Percentiles rank a stretch among this genome's conserved stretches.
Evolutionary conservation across 1,140 invertebrate genomes (phyloP).

Genomic region (Odontomachus brunneus): DNA sequence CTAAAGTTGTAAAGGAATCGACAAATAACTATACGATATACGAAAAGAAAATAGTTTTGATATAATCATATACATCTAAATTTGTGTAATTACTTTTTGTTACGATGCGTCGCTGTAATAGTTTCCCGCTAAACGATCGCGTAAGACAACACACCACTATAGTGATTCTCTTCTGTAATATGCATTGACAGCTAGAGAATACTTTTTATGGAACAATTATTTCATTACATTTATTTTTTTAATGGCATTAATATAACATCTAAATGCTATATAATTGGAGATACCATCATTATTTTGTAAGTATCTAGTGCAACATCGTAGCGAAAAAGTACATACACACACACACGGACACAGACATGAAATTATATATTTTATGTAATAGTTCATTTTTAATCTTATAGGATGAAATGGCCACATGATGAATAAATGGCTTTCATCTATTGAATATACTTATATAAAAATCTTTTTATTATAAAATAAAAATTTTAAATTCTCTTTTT

Average conservation of each 20-base stretch:
- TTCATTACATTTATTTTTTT: too few species aligned
- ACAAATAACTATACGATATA: conserved; percentile 13
- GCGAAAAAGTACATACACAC: too few species aligned
- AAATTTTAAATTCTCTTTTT: conserved; percentile 22
- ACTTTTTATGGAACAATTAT: too few species aligned
- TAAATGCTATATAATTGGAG: too few species aligned
- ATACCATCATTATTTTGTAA: too few species aligned
- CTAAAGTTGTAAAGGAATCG: neutral
- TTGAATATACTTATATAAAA: conserved; percentile 34
- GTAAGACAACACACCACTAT: neutral
- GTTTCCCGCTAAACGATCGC: neutral
- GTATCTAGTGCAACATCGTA: too few species aligned
- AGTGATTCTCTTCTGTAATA: too few species aligned
- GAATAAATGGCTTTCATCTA: too few species aligned
- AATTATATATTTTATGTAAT: conserved; percentile 24
- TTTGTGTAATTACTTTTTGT: conserved; percentile 1
- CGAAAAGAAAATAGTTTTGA: conserved; percentile 26
- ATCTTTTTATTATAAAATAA: conserved; percentile 44
- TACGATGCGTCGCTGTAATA: neutral
- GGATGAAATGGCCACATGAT: too few species aligned
- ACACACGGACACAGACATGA: too few species aligned
- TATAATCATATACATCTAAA: conserved; percentile 20
- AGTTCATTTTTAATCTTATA: neutral
- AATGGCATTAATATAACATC: too few species aligned
- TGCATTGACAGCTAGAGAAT: too few species aligned